Percentiles rank a stretch among this genome's conserved stretches.
phyloP scores from a whole-genome alignment of 2,797 vertebrate genomes.

The Muscicapa striata region DNA sequence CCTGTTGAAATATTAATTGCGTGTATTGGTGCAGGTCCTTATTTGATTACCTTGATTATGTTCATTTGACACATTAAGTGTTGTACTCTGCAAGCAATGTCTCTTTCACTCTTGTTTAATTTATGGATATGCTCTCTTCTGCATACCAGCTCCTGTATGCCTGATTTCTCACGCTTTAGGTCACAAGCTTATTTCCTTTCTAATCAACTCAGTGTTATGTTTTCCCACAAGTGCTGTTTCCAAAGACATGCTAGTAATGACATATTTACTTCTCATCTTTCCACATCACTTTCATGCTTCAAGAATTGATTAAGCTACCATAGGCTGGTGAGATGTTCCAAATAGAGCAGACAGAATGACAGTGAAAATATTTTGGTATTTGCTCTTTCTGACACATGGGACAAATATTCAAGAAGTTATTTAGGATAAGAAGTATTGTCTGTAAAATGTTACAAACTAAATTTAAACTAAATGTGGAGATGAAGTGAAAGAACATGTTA shows the following conservation, averaged over 20 bases:
- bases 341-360: background rate
- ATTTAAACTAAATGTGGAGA: background rate
- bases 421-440: background rate
- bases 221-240: constrained; percentile 16
- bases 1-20: background rate
- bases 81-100: background rate
- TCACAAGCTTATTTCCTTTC: background rate
- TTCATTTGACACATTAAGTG: background rate
- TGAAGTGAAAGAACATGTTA: background rate
- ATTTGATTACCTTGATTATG: background rate
- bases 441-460: background rate
- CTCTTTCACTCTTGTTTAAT: background rate
- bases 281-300: background rate
- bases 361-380: background rate
- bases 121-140: background rate
- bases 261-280: background rate
- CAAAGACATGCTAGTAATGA: background rate
- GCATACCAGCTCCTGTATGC: background rate
- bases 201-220: background rate
- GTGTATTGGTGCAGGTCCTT: background rate
- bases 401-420: background rate
- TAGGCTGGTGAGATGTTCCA: background rate
- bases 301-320: background rate
- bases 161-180: background rate
- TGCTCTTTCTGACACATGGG: background rate